Evolutionary conservation across 2,113 vertebrate genomes (phyloP).

Genomic region (Oophaga pumilio): DNA sequence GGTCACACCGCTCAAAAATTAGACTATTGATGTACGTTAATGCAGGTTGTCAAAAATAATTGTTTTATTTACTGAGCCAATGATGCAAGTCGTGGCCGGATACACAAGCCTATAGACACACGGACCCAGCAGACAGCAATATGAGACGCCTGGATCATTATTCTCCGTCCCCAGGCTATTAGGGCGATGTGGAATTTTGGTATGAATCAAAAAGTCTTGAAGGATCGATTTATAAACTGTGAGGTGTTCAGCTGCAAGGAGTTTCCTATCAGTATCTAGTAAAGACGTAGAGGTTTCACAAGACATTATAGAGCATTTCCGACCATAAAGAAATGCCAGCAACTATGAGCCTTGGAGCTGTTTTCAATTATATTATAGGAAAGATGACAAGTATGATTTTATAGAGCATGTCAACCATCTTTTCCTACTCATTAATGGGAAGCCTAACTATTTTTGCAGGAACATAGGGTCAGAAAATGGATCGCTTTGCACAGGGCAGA

Average conservation of each 20-base stretch:
- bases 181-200: neutral
- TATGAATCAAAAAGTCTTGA: constrained; percentile 1
- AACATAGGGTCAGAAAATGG: neutral
- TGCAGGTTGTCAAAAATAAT: constrained; percentile 84
- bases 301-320: neutral
- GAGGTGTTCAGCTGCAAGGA: neutral
- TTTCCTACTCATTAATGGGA: neutral
- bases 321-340: neutral
- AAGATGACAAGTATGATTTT: neutral
- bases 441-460: neutral
- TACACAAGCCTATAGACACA: constrained; percentile 69
- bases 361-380: no score
- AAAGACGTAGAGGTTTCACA: neutral
- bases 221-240: neutral
- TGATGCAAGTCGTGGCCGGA: constrained; percentile 68
- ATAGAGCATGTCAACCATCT: neutral
- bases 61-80: constrained; percentile 81
- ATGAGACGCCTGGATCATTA: constrained; percentile 11
- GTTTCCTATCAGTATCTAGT: neutral
- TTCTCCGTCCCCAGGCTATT: constrained; percentile 14
- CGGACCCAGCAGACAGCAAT: constrained; percentile 57
- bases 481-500: neutral
- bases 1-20: constrained; percentile 62
- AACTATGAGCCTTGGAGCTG: no score
- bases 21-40: constrained; percentile 77